Conservation (phyloP, 2,113 vertebrate genomes). For the Lucifuga dentata region DNA sequence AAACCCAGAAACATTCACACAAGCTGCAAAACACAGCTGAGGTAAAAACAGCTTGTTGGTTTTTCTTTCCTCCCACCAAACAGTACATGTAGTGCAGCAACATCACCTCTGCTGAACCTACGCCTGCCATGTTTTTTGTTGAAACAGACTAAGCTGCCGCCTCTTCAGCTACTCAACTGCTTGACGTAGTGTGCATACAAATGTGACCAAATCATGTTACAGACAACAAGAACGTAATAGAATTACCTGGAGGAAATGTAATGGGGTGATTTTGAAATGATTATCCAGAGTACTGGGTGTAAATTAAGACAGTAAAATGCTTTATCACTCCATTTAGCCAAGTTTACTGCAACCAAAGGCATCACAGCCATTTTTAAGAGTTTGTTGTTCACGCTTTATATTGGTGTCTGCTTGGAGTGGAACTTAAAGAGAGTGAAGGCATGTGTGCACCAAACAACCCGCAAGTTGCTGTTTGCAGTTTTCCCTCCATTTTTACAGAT, state of each 20-base stretch:
- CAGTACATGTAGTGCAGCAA: not conserved
- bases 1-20: not conserved
- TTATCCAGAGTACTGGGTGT: slow-evolving; percentile 12
- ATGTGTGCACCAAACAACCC: slow-evolving; percentile 24
- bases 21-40: not conserved
- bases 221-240: not conserved
- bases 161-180: not conserved
- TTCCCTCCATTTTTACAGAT: slow-evolving; percentile 6
- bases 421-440: slow-evolving; percentile 12
- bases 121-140: slow-evolving; percentile 7
- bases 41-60: not conserved
- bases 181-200: slow-evolving; percentile 8
- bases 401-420: slow-evolving; percentile 8
- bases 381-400: slow-evolving; percentile 53
- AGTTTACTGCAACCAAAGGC: slow-evolving; percentile 27
- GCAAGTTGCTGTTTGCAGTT: slow-evolving; percentile 49
- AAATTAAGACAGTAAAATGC: slow-evolving; percentile 18
- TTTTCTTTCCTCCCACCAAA: not conserved
- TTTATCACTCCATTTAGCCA: slow-evolving; percentile 19
- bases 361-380: slow-evolving; percentile 37
- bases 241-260: not conserved
- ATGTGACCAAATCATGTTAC: slow-evolving; percentile 9
- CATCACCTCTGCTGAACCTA: not conserved
- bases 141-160: not conserved
- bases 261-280: not conserved